Evolutionary conservation across 2,797 vertebrate genomes (phyloP).

Genomic region (Hoplostethus atlanticus): DNA sequence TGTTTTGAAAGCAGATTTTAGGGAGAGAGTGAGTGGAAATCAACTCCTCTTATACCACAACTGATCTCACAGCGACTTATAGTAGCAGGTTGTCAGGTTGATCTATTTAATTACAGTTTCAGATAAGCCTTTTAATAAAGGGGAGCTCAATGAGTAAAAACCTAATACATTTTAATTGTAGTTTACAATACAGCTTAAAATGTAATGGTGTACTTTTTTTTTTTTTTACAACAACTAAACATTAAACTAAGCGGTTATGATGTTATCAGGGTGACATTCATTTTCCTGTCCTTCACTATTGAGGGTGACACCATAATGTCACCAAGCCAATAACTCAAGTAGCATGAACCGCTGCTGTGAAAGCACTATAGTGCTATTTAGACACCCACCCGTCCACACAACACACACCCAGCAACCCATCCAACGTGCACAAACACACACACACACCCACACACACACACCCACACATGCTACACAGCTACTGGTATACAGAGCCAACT

Average conservation of each 20-base stretch:
- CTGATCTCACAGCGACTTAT: too few relatives aligned
- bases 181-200: too few relatives aligned
- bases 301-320: constrained; percentile 9
- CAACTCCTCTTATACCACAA: too few relatives aligned
- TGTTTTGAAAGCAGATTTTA: constrained; percentile 10
- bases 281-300: constrained; percentile 5
- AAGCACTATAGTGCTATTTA: neutral
- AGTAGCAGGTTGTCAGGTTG: too few relatives aligned
- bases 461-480: constrained; percentile 19
- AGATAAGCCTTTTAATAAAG: too few relatives aligned
- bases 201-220: too few relatives aligned
- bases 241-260: neutral
- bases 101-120: too few relatives aligned
- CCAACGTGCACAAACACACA: constrained; percentile 3
- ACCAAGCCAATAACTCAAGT: constrained; percentile 11
- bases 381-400: constrained; percentile 6
- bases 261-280: constrained; percentile 5
- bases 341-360: constrained; percentile 28
- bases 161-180: too few relatives aligned
- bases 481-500: constrained; percentile 36
- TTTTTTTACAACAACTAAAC: too few relatives aligned
- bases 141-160: too few relatives aligned
- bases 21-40: constrained; percentile 40
- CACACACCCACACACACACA: neutral
- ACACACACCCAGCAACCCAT: neutral